phyloP scores from a whole-genome alignment of 2,797 vertebrate species.

The Mus spretus region DNA sequence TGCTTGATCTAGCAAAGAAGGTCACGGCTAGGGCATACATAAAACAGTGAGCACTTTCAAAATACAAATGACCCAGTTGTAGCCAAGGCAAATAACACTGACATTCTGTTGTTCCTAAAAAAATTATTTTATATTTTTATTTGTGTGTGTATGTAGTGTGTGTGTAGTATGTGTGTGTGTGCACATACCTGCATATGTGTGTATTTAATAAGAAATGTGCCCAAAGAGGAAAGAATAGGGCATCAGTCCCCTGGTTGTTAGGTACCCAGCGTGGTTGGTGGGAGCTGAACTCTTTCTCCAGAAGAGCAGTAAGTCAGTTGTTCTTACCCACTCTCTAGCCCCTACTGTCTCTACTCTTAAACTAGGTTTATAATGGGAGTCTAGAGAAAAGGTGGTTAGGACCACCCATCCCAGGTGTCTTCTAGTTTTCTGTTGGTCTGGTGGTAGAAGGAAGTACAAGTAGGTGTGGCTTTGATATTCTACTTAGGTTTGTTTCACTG shows the following conservation, averaged over 20 bases:
- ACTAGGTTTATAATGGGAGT: slow-evolving; percentile 3
- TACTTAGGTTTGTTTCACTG: background rate
- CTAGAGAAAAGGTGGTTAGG: background rate
- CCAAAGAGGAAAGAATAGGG: background rate
- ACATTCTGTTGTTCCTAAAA: background rate
- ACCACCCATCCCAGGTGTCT: background rate
- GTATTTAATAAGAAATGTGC: background rate
- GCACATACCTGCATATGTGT: no score
- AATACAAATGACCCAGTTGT: background rate
- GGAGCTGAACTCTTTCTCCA: background rate
- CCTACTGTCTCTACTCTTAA: background rate
- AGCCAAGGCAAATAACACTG: slow-evolving; percentile 10
- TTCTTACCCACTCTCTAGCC: background rate
- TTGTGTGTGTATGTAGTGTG: background rate
- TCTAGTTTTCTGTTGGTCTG: background rate
- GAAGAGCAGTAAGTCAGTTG: background rate
- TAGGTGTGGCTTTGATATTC: background rate
- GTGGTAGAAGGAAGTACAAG: background rate
- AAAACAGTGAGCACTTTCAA: background rate
- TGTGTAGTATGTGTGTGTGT: no score
- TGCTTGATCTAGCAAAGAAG: background rate
- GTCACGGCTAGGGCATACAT: background rate
- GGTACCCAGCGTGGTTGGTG: background rate
- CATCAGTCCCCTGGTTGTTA: background rate
- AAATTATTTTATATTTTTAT: background rate